phyloP scores from a whole-genome alignment of 2,888 invertebrate genomes.

The Flexamia atlantica region DNA sequence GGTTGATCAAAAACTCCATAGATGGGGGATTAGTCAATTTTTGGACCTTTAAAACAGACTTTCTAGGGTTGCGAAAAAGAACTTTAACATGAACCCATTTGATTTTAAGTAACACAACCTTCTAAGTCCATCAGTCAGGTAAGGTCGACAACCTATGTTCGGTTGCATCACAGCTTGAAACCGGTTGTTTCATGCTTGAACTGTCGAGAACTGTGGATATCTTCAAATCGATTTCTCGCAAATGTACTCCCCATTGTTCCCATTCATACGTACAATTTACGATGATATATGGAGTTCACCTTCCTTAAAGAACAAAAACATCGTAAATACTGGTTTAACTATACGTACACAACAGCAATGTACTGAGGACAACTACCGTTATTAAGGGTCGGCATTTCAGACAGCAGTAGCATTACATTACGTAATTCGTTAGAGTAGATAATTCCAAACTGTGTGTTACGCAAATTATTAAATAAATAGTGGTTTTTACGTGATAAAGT shows the following conservation, averaged over 20 bases:
- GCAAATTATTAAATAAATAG: not conserved
- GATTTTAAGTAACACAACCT: not conserved
- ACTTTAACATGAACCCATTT: too few species aligned
- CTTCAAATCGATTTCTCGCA: not conserved
- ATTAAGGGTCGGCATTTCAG: not conserved
- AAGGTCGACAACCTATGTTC: slow-evolving; percentile 9
- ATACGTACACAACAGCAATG: not conserved
- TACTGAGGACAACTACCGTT: slow-evolving; percentile 1
- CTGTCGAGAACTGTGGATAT: slow-evolving; percentile 9
- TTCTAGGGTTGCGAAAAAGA: too few species aligned
- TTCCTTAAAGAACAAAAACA: not conserved
- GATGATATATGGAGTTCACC: not conserved
- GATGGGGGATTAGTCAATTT: too few species aligned
- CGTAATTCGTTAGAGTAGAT: not conserved
- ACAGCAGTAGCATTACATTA: not conserved
- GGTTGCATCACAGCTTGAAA: slow-evolving; percentile 11
- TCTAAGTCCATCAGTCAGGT: not conserved
- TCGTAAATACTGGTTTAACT: not conserved
- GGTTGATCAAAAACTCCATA: too few species aligned
- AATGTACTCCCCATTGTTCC: not conserved
- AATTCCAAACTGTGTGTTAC: not conserved
- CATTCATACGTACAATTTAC: not conserved
- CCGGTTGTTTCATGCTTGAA: not conserved
- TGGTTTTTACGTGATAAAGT: too few species aligned
- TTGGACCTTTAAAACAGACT: too few species aligned